A percentile compares a stretch with the other conserved stretches of the same genome.
Conservation (phyloP, 2,113 vertebrate genomes). For the Pelodiscus sinensis region DNA sequence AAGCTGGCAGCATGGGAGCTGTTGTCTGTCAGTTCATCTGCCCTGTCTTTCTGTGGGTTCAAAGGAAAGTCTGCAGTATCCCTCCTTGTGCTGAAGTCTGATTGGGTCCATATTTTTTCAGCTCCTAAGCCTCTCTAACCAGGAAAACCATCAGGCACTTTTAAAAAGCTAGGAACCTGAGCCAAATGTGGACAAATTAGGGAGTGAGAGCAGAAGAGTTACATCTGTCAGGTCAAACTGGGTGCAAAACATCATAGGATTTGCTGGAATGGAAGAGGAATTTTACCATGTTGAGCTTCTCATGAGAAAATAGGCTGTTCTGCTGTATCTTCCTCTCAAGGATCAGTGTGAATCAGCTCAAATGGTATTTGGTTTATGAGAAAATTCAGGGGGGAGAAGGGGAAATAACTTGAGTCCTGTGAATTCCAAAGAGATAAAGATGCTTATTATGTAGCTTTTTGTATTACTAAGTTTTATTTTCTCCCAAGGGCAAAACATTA, state of each 20-base stretch:
- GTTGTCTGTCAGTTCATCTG: conserved; percentile 63
- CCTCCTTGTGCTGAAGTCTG: conserved; percentile 59
- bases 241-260: conserved; percentile 59
- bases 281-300: conserved; percentile 53
- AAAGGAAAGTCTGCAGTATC: background rate
- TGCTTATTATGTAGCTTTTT: conserved; percentile 39
- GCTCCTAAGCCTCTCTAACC: conserved; percentile 51
- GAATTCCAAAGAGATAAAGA: conserved; percentile 33
- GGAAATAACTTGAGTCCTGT: background rate
- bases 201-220: conserved; percentile 70
- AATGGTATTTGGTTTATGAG: conserved; percentile 51
- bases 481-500: conserved; percentile 52
- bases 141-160: conserved; percentile 46
- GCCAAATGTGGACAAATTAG: conserved; percentile 77
- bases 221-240: conserved; percentile 77
- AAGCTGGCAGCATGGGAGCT: conserved; percentile 57
- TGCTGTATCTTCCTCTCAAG: background rate
- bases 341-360: conserved; percentile 32
- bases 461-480: conserved; percentile 42
- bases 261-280: conserved; percentile 68
- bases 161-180: conserved; percentile 45
- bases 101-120: conserved; percentile 66
- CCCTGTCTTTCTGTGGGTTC: conserved; percentile 33
- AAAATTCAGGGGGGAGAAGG: background rate
- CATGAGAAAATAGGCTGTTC: conserved; percentile 46